Conservation (phyloP, 2,888 invertebrate species). For the Bembecia ichneumoniformis region DNA sequence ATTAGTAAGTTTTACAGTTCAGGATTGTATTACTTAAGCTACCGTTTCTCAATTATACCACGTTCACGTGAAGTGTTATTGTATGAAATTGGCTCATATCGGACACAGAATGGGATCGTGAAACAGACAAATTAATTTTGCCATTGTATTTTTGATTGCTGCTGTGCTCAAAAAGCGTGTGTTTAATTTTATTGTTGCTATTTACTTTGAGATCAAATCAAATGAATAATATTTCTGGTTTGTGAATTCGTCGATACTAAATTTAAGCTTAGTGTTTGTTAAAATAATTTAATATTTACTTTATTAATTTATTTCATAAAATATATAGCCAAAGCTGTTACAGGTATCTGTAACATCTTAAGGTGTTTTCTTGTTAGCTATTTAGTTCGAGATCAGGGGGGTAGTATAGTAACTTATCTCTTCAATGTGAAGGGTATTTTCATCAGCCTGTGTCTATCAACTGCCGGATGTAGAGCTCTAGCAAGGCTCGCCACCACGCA, state of each 20-base stretch:
- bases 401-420: no score
- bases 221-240: not conserved
- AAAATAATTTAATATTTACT: not conserved
- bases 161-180: conserved; percentile 11
- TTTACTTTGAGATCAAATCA: conserved; percentile 3
- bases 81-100: conserved; percentile 48
- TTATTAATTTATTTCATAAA: not conserved
- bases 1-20: no score
- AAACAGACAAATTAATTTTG: conserved; percentile 42
- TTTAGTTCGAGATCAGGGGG: no score
- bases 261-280: not conserved
- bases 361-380: no score
- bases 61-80: conserved; percentile 48
- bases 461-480: no score
- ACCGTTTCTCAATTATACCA: conserved; percentile 7
- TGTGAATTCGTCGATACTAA: not conserved
- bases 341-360: no score
- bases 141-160: conserved; percentile 31
- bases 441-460: no score
- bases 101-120: conserved; percentile 27
- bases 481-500: no score
- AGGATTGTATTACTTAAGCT: no score
- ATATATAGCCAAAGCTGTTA: no score
- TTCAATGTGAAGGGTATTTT: no score
- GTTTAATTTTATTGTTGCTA: conserved; percentile 19